phyloP scores from a whole-genome alignment of 2,797 vertebrate genomes.

The Delichon dasypus region DNA sequence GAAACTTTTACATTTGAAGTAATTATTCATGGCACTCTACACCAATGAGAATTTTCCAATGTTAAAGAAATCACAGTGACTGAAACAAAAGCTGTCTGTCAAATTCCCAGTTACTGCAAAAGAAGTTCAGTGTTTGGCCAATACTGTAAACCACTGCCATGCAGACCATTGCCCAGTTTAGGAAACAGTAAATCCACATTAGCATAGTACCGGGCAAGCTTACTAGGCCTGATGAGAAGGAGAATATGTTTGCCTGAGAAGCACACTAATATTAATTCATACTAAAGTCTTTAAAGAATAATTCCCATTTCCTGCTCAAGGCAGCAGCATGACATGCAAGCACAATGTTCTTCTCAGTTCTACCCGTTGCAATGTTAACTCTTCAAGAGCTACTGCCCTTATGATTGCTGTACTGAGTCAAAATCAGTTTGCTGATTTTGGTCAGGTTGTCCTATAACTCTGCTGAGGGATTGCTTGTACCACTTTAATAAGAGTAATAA shows the following conservation, averaged over 20 bases:
- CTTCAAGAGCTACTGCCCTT: background rate
- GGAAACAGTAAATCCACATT: background rate
- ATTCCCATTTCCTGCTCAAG: background rate
- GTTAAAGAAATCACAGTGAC: constrained; percentile 3
- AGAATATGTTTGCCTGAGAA: background rate
- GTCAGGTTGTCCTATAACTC: background rate
- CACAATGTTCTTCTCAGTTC: background rate
- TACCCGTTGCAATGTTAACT: background rate
- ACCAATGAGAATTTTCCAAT: background rate
- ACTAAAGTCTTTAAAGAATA: background rate
- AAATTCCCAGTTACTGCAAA: constrained; percentile 28
- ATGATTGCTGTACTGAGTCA: background rate
- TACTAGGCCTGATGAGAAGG: background rate
- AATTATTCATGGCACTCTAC: background rate
- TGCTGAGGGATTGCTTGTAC: background rate
- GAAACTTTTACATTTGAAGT: background rate
- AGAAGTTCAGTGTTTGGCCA: background rate
- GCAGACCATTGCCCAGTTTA: background rate
- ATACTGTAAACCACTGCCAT: background rate
- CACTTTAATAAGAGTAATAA: background rate
- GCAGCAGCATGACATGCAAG: background rate
- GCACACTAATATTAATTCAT: background rate
- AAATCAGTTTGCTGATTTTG: background rate
- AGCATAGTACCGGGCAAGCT: background rate
- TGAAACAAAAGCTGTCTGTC: constrained; percentile 34